Evolutionary conservation across 2,797 vertebrate species (phyloP), one percentile per base, ranked within the genome.

Genomic region (Erpetoichthys calabaricus): DNA sequence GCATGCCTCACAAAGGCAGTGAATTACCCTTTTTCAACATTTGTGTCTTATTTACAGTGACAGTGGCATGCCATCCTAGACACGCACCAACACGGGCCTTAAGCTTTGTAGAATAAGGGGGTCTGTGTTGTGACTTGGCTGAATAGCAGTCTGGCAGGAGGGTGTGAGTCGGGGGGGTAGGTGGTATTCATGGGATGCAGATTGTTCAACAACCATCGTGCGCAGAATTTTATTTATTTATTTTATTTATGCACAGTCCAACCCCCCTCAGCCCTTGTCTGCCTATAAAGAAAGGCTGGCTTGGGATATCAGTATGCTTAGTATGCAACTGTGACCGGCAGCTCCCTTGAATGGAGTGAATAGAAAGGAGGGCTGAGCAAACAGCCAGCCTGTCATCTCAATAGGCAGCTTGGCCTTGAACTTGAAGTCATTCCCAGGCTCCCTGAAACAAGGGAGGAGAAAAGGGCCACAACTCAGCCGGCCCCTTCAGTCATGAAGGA

Each of bases 341-440:
- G 47, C 47, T 65, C 64, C 56, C 10, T 53, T 45, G 25, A 42
- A 57, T 53, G 56, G 60, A 65, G 63, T 85, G 81, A 87, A 87
- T 83, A 74, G 80, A 68, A 70, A 75, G 70, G 73, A 70, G 76
- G 80, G 81, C 80, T 85, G 80, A 82, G 80, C 81, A 85, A 85
- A 87, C 83, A 86, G 81, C 81, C 80, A 70, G 85, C 67, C 83
- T 85, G 85, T 86, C 84, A 85, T 73, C 81, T 84, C 84, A 85
- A 87, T 84, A 85, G 83, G 83, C 77, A 81, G 83, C 81, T 79
- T 81, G 81, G 79, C 81, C 82, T 43, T 87, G 85, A 86, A 86
- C 85, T 83, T 81, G 66, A 81, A 85, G 80, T 81, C 73, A 80
- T 84, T 85, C 85, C 84, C 84, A 84, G 80, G 6, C 80, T 80